A percentile compares a stretch with the other conserved stretches of the same genome.
phyloP scores from a whole-genome alignment of 2,113 vertebrate genomes.

The Phalacrocorax brasilianus region DNA sequence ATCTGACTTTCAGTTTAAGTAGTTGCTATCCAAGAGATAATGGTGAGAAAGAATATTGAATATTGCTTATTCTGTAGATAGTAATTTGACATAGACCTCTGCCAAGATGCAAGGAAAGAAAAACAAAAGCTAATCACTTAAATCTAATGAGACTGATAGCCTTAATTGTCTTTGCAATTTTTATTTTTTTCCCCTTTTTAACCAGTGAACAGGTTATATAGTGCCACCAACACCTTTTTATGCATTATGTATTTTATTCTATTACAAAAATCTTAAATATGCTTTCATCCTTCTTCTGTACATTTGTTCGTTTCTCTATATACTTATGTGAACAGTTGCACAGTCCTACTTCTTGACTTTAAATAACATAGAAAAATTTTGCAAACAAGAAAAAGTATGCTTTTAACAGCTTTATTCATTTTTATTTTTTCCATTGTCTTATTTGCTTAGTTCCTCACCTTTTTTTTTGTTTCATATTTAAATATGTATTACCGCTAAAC shows the following conservation, averaged over 20 bases:
- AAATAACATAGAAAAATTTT: background rate
- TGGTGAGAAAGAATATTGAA: background rate
- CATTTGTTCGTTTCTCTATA: background rate
- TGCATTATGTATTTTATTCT: background rate
- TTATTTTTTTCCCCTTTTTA: background rate
- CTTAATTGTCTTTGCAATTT: background rate
- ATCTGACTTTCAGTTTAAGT: background rate
- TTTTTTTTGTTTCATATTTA: background rate
- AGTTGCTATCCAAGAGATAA: background rate
- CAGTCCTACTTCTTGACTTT: background rate
- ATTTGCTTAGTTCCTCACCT: background rate
- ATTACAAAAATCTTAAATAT: background rate
- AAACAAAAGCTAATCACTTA: background rate
- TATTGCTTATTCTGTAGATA: background rate
- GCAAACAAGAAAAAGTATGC: background rate
- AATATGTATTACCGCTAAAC: background rate
- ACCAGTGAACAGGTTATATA: background rate
- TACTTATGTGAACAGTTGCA: background rate
- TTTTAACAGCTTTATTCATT: background rate
- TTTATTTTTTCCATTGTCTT: accelerated
- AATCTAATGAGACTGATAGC: background rate
- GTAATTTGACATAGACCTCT: background rate
- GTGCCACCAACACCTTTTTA: background rate
- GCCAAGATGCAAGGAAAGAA: background rate
- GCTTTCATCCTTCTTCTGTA: background rate